Percentiles rank a stretch among this genome's conserved stretches.
phyloP scores from a whole-genome alignment of 2,797 vertebrate genomes.

The Myotis daubentonii region DNA sequence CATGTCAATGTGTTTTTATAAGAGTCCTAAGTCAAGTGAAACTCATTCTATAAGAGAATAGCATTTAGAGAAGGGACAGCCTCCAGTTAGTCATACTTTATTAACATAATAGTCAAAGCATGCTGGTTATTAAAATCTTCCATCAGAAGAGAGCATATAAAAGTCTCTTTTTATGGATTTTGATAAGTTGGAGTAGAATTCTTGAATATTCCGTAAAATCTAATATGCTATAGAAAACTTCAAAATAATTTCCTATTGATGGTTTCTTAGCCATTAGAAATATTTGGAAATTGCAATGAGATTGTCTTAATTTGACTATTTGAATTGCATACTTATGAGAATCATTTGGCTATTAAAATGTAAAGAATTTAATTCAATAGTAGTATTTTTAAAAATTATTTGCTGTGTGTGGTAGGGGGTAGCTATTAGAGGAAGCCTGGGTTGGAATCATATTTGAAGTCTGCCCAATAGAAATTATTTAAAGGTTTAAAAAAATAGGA shows the following conservation, averaged over 20 bases:
- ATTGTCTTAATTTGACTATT: neutral
- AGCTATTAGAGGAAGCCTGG: neutral
- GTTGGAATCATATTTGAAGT: neutral
- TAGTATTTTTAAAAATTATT: neutral
- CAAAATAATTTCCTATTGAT: neutral
- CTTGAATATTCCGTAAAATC: neutral
- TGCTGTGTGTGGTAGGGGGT: neutral
- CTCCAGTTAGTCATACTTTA: neutral
- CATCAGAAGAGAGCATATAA: neutral
- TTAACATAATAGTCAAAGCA: neutral
- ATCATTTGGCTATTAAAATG: neutral
- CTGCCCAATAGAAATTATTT: neutral
- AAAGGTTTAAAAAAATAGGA: neutral
- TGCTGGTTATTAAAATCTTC: neutral
- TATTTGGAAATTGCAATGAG: conserved; percentile 26
- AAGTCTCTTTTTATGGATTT: neutral
- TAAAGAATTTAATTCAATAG: neutral
- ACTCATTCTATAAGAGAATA: neutral
- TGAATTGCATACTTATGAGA: neutral
- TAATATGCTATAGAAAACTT: neutral
- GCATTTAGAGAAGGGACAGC: neutral
- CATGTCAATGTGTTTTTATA: neutral
- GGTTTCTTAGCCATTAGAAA: neutral
- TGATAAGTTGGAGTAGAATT: neutral
- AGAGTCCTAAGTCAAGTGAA: neutral